These are phyloP conservation scores for Littorina saxatilis DNA, from an alignment of 1,140 invertebrate species.

Conservation along the genomic window DNA sequence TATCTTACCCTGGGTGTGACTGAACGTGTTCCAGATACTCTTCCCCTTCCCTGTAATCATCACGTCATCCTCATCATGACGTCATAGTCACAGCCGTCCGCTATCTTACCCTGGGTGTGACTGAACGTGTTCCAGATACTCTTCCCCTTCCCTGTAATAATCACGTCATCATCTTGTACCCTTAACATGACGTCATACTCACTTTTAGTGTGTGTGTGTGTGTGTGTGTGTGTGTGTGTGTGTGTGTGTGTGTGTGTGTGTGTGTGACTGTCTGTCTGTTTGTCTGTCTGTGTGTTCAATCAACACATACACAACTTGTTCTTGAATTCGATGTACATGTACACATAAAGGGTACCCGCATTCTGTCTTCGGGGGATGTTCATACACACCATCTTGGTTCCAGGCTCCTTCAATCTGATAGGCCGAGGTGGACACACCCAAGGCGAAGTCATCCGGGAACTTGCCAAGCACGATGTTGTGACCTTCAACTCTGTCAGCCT, in stretches of 20 bases:
- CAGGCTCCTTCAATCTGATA: constrained; percentile 76
- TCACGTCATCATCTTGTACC: too few relatives aligned
- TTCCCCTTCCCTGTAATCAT: too few relatives aligned
- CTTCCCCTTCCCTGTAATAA: too few relatives aligned
- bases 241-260: constrained; percentile 2
- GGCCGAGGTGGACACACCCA: constrained; percentile 72
- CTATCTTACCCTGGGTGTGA: too few relatives aligned
- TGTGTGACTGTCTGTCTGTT: neutral
- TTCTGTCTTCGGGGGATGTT: neutral
- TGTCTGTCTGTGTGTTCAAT: neutral
- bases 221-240: constrained; percentile 2
- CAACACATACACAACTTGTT: neutral
- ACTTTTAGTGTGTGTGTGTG: too few relatives aligned
- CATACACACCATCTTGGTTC: constrained; percentile 71
- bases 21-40: too few relatives aligned
- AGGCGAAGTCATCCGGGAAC: constrained; percentile 73
- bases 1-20: too few relatives aligned
- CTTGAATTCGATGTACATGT: neutral
- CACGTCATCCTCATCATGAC: too few relatives aligned
- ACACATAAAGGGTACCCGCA: neutral
- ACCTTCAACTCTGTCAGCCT: neutral
- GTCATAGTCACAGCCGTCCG: too few relatives aligned
- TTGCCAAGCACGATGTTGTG: constrained; percentile 40
- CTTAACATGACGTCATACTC: too few relatives aligned
- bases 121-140: too few relatives aligned